These are phyloP conservation scores for Spialia ferax DNA, from an alignment of 2,888 invertebrate genomes.

Conservation along the genomic window DNA sequence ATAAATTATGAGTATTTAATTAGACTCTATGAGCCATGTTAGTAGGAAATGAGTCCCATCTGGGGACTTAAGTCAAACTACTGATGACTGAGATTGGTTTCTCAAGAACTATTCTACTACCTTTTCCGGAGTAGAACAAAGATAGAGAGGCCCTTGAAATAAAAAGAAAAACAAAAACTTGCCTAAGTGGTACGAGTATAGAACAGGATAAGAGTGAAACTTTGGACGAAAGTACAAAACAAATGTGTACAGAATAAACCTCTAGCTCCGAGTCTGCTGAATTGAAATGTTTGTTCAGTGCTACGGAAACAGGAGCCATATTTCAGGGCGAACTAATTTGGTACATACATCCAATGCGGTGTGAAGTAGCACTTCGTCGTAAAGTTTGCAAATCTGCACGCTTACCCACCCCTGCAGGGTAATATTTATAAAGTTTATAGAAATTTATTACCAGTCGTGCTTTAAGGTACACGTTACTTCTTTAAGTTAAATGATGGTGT, in stretches of 20 bases:
- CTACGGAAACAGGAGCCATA: constrained; percentile 47
- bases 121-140: no score
- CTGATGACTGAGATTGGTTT: no score
- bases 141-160: no score
- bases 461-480: no score
- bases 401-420: not conserved
- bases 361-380: constrained; percentile 4
- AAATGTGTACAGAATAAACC: not conserved
- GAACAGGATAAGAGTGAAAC: not conserved
- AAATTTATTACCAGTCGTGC: no score
- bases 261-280: constrained; percentile 41
- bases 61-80: no score
- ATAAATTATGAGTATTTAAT: no score
- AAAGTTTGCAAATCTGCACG: constrained; percentile 13
- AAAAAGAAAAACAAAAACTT: not conserved
- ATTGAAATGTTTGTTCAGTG: constrained; percentile 50
- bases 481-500: no score
- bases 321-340: constrained; percentile 46
- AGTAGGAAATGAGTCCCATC: no score
- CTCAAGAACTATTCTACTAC: no score
- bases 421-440: not conserved
- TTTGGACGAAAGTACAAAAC: not conserved
- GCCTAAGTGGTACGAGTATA: not conserved
- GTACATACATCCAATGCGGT: constrained; percentile 41
- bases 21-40: no score